A percentile compares a stretch with the other conserved stretches of the same genome.
These are phyloP conservation scores for Epizoanthus scotinus DNA, from an alignment of 92 coral and sea anemone species.

Conservation along the genomic window DNA sequence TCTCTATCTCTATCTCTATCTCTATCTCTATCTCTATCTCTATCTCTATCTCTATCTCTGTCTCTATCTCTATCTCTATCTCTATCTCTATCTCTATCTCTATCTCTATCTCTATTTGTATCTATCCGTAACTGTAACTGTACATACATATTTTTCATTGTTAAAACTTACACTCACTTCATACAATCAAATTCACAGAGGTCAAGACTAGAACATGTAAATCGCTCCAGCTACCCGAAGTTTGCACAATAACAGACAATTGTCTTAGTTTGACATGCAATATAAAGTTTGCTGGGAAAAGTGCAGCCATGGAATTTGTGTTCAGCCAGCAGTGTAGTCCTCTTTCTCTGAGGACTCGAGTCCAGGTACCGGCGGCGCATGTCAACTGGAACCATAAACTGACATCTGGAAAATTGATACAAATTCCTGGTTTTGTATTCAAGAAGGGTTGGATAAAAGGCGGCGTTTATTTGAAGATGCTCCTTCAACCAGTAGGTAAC, in stretches of 20 bases:
- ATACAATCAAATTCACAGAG: background rate
- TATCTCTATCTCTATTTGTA: no score
- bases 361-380: slow-evolving; percentile 6
- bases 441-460: slow-evolving; percentile 30
- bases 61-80: no score
- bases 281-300: slow-evolving; percentile 48
- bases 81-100: no score
- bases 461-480: slow-evolving; percentile 6
- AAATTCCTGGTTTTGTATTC: slow-evolving; percentile 15
- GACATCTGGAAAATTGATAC: slow-evolving; percentile 11
- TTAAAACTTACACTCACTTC: background rate
- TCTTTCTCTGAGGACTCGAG: slow-evolving; percentile 1
- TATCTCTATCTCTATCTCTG: no score
- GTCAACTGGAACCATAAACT: slow-evolving; percentile 3
- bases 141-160: no score
- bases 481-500: slow-evolving; percentile 2
- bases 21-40: no score
- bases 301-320: slow-evolving; percentile 12
- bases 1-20: no score
- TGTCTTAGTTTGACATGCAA: slow-evolving; percentile 42
- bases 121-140: no score
- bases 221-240: slow-evolving; percentile 36
- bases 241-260: slow-evolving; percentile 51
- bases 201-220: slow-evolving; percentile 26
- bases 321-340: slow-evolving; percentile 28